Evolutionary conservation across 2,888 invertebrate species (phyloP).

Genomic region (Ptycholaimellus sp.): DNA sequence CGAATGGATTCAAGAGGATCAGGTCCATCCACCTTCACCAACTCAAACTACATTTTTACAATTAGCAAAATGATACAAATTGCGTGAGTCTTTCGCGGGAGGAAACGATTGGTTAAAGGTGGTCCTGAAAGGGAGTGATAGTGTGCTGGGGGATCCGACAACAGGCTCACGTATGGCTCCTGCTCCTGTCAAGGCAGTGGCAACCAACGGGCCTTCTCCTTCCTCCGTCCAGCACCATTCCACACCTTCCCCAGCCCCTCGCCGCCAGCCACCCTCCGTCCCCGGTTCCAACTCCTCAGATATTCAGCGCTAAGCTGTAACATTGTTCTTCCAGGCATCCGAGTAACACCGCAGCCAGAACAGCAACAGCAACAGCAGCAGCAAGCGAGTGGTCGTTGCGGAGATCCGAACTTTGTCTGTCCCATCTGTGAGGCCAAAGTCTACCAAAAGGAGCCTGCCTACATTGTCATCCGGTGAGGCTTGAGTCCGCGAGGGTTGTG

Average conservation of each 20-base stretch:
- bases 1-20: constrained; percentile 12
- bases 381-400: constrained; percentile 4
- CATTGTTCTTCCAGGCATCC: background rate
- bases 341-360: background rate
- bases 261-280: background rate
- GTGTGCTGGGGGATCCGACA: background rate
- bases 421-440: constrained; percentile 16
- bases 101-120: no score
- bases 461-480: constrained; percentile 18
- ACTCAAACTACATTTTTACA: no score
- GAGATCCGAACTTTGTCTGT: constrained; percentile 12
- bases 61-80: no score
- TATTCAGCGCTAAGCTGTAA: constrained; percentile 3
- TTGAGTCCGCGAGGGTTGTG: no score
- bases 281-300: no score
- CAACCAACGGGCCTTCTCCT: background rate
- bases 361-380: constrained; percentile 2
- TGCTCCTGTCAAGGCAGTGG: background rate
- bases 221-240: background rate
- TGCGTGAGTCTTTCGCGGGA: no score
- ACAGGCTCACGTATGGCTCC: no score
- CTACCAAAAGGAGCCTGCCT: constrained; percentile 15
- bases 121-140: no score
- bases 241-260: background rate
- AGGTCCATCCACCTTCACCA: constrained; percentile 8